phyloP scores from a whole-genome alignment of 2,888 invertebrate species.

The Apantesis nais region DNA sequence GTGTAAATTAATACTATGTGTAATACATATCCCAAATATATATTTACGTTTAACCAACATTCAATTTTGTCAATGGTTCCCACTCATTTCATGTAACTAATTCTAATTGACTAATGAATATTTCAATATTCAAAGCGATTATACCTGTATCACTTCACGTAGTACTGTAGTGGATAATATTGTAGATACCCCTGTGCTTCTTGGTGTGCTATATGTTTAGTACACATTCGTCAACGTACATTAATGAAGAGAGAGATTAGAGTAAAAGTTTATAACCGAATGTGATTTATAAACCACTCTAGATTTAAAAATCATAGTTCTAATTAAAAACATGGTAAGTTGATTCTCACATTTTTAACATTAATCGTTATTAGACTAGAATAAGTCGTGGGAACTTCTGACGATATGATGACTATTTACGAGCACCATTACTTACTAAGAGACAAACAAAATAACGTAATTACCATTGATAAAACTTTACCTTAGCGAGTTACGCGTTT shows the following conservation, averaged over 20 bases:
- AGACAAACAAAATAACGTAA: too few species aligned
- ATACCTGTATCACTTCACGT: neutral
- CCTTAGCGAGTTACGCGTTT: neutral
- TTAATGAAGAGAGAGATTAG: too few species aligned
- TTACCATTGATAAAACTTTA: too few species aligned
- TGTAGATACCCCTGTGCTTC: neutral
- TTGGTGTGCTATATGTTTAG: neutral
- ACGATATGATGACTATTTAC: too few species aligned
- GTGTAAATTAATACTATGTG: neutral
- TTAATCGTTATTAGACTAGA: too few species aligned
- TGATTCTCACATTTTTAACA: too few species aligned
- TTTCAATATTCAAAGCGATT: neutral
- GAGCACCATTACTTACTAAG: too few species aligned
- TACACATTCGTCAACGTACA: too few species aligned
- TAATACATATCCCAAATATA: neutral
- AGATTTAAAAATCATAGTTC: neutral
- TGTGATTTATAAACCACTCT: neutral
- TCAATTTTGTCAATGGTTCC: neutral
- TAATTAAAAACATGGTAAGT: neutral
- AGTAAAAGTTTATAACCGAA: neutral
- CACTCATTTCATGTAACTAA: neutral
- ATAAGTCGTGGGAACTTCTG: too few species aligned
- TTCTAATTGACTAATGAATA: neutral
- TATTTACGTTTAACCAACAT: neutral
- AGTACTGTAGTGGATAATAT: neutral